Evolutionary conservation across 2,888 invertebrate species (phyloP), one percentile per base, ranked within the genome.

Genomic region (Polyommatus iphigenia): DNA sequence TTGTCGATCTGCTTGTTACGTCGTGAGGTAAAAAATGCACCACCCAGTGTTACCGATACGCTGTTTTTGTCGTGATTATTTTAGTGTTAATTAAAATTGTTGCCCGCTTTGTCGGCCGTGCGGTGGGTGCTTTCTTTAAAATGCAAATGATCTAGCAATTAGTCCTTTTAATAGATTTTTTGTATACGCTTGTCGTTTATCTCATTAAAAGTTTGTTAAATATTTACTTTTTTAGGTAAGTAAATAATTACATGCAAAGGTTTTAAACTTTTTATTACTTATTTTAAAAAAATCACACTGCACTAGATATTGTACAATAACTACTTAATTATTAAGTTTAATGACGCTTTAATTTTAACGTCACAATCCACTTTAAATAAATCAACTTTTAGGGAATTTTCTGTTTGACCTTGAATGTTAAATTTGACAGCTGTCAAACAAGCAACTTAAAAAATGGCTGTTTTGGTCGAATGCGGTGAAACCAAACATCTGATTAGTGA

Each of bases 11-110:
- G 62, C 13, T 62, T 20, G 62, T 13, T 62, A 62, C 24, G 24
- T 62, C 62, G 24, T 62, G 62, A 3, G 24, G 24, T 62, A 62
- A 62, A 62, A 62, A 67, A 15, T 15, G 29, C 29, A 67, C 67
- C 15, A 24, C 67, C 29, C 67, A 67, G 15, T 67, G 67, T 67
- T 32, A 67, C 67, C 67, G 67, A 67, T 67, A 67, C 67, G 67
- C 29, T 32, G 67, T 67, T 67, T 59, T 67, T 32, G 67, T 67
- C 67, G 67, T 67, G 67, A 67, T 67, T 67, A 67, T 67, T 67
- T 67, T 67, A 67, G 67, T 67, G 67, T 67, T 32, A 67, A 67
- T 67, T 67, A 32, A 67, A 67, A 67, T 67, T 67, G 67, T 67
- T 32, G 67, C 15, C 6, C 29, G 67, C 18, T 29, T 67, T 67